phyloP scores from a whole-genome alignment of 2,797 vertebrate species.

The Agapornis canus region DNA sequence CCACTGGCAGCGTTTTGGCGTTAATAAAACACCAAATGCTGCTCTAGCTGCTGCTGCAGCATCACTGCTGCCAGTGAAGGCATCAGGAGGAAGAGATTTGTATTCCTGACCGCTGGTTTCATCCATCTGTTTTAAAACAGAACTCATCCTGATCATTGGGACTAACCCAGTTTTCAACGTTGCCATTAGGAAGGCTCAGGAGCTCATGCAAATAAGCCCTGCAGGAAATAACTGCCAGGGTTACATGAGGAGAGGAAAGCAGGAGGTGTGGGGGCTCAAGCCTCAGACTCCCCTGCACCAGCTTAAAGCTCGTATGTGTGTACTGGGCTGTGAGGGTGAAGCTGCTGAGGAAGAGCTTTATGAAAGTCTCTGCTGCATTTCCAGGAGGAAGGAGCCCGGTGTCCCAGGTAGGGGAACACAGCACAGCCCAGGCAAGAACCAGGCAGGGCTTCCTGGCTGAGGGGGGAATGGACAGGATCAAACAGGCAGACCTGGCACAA shows the following conservation, averaged over 20 bases:
- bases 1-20: neutral
- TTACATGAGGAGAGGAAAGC: neutral
- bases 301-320: neutral
- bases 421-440: neutral
- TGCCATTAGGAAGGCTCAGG: conserved; percentile 22
- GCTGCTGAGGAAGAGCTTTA: neutral
- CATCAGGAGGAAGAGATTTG: neutral
- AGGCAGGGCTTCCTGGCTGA: neutral
- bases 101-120: conserved; percentile 1
- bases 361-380: neutral
- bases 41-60: neutral
- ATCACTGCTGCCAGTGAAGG: neutral
- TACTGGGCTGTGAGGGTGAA: neutral
- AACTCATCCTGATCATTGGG: conserved; percentile 6
- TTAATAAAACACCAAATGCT: neutral
- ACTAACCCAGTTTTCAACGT: conserved; percentile 19
- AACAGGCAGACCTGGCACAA: neutral
- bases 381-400: neutral
- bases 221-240: conserved; percentile 18
- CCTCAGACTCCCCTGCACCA: neutral
- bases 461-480: neutral
- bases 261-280: neutral
- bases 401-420: neutral
- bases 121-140: neutral
- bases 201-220: conserved; percentile 31